A percentile compares a stretch with the other conserved stretches of the same genome.
phyloP scores from a whole-genome alignment of 1,140 invertebrate genomes.

The Eurytemora carolleeae region DNA sequence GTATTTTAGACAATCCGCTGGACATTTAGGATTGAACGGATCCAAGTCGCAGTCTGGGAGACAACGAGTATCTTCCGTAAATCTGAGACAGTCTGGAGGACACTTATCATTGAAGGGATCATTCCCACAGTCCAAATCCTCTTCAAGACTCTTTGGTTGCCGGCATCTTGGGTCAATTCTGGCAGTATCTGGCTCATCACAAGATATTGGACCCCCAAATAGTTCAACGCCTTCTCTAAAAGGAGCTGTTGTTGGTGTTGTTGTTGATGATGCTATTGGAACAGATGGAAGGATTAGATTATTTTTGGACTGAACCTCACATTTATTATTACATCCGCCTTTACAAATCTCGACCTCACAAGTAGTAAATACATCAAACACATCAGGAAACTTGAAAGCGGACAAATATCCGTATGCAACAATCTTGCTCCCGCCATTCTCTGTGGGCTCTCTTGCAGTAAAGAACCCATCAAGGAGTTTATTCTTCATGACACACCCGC shows the following conservation, averaged over 20 bases:
- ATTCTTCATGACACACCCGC: conserved; percentile 25
- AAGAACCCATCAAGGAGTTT: conserved; percentile 22
- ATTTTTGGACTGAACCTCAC: too few species aligned
- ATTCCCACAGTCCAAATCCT: neutral
- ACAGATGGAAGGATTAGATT: neutral
- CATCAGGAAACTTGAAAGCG: conserved; percentile 26
- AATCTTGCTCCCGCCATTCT: conserved; percentile 17
- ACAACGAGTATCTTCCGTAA: neutral
- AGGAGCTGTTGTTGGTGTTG: neutral
- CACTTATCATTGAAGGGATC: neutral
- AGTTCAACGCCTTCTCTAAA: conserved; percentile 3
- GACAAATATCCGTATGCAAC: conserved; percentile 23
- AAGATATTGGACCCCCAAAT: conserved; percentile 1
- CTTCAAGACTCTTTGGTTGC: neutral
- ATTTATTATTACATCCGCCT: conserved; percentile 19
- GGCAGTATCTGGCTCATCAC: neutral
- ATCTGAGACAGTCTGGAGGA: neutral
- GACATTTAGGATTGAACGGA: neutral
- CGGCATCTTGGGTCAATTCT: neutral
- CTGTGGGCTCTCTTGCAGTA: conserved; percentile 19
- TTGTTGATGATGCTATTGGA: too few species aligned
- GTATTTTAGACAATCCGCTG: neutral
- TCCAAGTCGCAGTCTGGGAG: neutral
- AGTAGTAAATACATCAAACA: conserved; percentile 24
- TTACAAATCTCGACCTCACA: conserved; percentile 27